phyloP scores from a whole-genome alignment of 2,113 vertebrate genomes.

The Dasyornis broadbenti region DNA sequence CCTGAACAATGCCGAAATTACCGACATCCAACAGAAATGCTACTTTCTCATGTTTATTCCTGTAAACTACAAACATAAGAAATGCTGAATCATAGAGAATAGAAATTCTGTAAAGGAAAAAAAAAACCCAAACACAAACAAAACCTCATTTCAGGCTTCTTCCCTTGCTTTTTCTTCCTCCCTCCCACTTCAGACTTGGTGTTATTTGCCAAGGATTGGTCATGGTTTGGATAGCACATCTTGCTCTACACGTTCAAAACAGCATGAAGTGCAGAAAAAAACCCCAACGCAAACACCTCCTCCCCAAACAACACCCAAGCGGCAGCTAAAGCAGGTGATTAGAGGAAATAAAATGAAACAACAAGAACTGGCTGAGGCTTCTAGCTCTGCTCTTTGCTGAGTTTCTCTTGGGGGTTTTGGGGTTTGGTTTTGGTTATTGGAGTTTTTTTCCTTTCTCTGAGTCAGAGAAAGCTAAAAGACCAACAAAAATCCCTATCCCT shows the following conservation, averaged over 20 bases:
- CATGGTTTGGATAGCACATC: conserved; percentile 40
- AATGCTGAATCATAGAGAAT: conserved; percentile 7
- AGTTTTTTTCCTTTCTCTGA: background rate
- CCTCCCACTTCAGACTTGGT: background rate
- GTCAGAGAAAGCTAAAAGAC: background rate
- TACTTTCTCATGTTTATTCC: conserved; percentile 45
- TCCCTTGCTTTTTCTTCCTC: background rate
- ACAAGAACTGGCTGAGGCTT: background rate
- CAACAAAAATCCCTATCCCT: background rate
- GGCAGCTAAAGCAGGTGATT: conserved; percentile 6
- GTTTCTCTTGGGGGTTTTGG: background rate
- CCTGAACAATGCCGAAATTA: background rate
- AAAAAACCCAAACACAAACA: background rate
- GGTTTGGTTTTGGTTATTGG: background rate
- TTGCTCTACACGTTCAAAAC: conserved; percentile 10
- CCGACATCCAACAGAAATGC: conserved; percentile 12
- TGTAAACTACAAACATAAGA: conserved; percentile 48
- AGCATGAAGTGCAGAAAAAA: conserved; percentile 38
- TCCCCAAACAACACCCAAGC: conserved; percentile 40
- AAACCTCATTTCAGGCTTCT: conserved; percentile 1
- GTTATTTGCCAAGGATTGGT: conserved; percentile 4
- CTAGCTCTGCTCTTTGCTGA: conserved; percentile 4
- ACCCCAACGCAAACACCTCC: conserved; percentile 19
- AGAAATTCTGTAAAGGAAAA: background rate
- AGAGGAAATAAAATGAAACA: conserved; percentile 39